A percentile compares a stretch with the other conserved stretches of the same genome.
Conservation (phyloP, 2,888 invertebrate genomes). For the Anoplius nigerrimus region DNA sequence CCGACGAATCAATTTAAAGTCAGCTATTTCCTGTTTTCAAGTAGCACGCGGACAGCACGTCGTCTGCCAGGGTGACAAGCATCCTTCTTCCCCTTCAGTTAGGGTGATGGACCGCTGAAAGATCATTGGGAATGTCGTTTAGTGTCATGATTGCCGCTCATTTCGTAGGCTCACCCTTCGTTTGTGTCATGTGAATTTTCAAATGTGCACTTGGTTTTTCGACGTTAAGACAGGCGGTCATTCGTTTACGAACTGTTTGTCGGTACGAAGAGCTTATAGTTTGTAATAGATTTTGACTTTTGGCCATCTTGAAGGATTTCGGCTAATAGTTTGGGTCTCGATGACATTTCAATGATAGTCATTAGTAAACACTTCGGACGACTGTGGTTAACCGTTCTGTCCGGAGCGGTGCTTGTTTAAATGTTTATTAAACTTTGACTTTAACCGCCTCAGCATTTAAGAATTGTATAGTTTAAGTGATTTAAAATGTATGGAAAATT, state of each 20-base stretch:
- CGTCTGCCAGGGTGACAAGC: conserved; percentile 65
- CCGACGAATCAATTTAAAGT: background rate
- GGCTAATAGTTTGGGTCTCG: background rate
- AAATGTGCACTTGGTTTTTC: too few relatives aligned
- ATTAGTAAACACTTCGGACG: too few relatives aligned
- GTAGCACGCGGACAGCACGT: conserved; percentile 62
- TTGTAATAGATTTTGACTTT: conserved; percentile 20
- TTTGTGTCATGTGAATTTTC: background rate
- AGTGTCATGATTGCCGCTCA: background rate
- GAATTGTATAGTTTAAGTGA: too few relatives aligned
- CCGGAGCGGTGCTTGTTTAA: too few relatives aligned
- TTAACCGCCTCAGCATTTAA: too few relatives aligned
- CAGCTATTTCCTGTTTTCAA: conserved; percentile 2
- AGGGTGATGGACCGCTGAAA: conserved; percentile 34
- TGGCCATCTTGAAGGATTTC: conserved; percentile 38
- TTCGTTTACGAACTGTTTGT: too few relatives aligned
- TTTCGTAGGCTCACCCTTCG: background rate
- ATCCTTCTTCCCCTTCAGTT: conserved; percentile 39
- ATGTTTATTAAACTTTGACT: too few relatives aligned
- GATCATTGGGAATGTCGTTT: background rate
- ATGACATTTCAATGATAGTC: too few relatives aligned
- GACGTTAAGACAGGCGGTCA: too few relatives aligned
- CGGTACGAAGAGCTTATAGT: background rate
- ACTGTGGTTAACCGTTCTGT: too few relatives aligned
- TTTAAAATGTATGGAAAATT: too few relatives aligned